Conservation (phyloP, 2,797 vertebrate genomes). For the Ataeniobius toweri region DNA sequence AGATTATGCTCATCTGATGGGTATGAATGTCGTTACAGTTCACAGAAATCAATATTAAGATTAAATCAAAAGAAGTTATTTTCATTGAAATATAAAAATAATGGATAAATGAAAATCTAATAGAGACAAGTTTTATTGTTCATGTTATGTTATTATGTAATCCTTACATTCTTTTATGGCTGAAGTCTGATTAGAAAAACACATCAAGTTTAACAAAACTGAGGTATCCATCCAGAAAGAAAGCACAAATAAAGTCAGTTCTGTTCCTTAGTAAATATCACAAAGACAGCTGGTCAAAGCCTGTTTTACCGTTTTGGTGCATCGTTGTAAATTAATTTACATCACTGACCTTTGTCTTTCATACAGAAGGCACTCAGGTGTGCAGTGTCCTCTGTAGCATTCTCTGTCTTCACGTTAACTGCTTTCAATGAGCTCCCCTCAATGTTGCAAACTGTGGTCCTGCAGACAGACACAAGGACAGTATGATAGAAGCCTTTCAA, state of each 20-base stretch:
- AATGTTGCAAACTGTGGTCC: constrained; percentile 85
- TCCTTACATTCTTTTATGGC: not conserved
- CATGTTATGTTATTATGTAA: not conserved
- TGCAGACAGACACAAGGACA: constrained; percentile 41
- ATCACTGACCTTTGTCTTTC: constrained; percentile 87
- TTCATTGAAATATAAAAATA: not conserved
- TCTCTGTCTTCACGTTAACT: constrained; percentile 86
- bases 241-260: not conserved
- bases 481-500: not conserved
- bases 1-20: not conserved
- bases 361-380: constrained; percentile 85
- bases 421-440: constrained; percentile 81
- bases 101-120: not conserved
- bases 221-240: not conserved
- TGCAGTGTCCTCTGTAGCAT: constrained; percentile 73
- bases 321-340: not conserved
- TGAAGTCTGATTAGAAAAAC: not conserved
- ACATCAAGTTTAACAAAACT: not conserved
- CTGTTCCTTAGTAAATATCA: not conserved
- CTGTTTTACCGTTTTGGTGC: not conserved
- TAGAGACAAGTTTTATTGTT: not conserved
- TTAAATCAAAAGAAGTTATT: not conserved
- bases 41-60: not conserved
- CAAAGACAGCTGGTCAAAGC: not conserved
- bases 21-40: not conserved